Conservation (phyloP, 2,113 vertebrate genomes). For the Boulengeromyrus knoepffleri region DNA sequence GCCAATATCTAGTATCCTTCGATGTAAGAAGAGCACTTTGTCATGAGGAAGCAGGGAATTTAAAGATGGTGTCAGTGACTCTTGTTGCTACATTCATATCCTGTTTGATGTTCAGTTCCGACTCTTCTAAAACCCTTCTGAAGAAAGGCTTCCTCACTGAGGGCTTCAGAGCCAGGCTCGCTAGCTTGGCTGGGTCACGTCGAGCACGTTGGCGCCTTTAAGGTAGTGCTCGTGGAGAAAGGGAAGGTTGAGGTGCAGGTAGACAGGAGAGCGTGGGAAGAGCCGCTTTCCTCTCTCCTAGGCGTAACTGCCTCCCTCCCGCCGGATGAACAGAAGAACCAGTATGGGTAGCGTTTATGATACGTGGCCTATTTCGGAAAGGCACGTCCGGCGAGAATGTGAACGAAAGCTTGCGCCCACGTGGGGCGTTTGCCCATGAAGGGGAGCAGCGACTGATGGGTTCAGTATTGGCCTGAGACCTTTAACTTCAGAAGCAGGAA, state of each 20-base stretch:
- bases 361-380: not conserved
- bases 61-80: not conserved
- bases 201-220: not conserved
- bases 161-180: not conserved
- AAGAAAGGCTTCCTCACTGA: not conserved
- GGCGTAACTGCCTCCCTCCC: not conserved
- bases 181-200: not conserved
- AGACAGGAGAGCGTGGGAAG: not conserved
- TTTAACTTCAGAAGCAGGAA: not conserved
- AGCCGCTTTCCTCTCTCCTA: not conserved
- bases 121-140: not conserved
- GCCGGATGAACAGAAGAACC: not conserved
- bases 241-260: not conserved
- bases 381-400: not conserved
- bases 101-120: not conserved
- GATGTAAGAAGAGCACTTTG: not conserved
- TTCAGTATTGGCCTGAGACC: not conserved
- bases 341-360: not conserved
- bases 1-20: not conserved
- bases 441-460: not conserved
- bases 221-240: not conserved
- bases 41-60: not conserved
- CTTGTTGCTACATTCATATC: not conserved
- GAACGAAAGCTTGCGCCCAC: not conserved
- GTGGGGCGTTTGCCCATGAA: not conserved